Base-by-base conservation (phyloP, 2,797 vertebrate species). In the Lepidocolaptes lacrymiger region DNA sequence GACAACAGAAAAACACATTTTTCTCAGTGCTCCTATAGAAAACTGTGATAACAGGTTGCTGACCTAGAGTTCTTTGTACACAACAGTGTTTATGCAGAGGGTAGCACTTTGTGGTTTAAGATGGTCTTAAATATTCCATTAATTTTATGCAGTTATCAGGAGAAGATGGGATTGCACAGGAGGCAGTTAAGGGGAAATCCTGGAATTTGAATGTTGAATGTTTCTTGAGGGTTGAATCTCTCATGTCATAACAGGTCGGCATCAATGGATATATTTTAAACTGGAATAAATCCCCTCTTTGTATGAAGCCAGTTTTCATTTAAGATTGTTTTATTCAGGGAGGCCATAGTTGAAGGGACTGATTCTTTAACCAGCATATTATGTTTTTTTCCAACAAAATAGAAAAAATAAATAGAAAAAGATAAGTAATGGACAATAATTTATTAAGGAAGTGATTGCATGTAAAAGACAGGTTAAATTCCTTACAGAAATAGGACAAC, bases 401-500 rank as follows among this genome's bases (percentile, higher is more conserved):
- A 80, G 23, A 43, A 85, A 63, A 71, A n/a, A 14, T 10, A 51
- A 68, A 62, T 37, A 46, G 8, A 27, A 15, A 51, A n/a, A 62
- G 51, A 39, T 1, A 0, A 49, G 30, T 36, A 62, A 37, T 41
- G 12, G 8, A 37, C 5, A n/a, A 7, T 48, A 44, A 7, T 32
- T 87, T 72, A 36, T 58, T 79, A 76, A 46, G 11, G 14, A 56
- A 28, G 3, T 27, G 6, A 41, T 6, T 51, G 34, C 8, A 32
- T 1, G 0, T 52, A 56, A 78, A 71, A 52, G 20, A 34, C 5
- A 22, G 8, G 5, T 64, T 58, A 64, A 44, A 72, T 37, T 85
- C 28, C 11, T 41, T 43, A 44, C 9, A 84, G 56, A 89, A 52
- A 39, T 2, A 63, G 4, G 24, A 61, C n/a, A 58, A 61, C 10